These are phyloP conservation scores for Patella caerulea DNA, from an alignment of 2,888 invertebrate species.

Conservation along the genomic window DNA sequence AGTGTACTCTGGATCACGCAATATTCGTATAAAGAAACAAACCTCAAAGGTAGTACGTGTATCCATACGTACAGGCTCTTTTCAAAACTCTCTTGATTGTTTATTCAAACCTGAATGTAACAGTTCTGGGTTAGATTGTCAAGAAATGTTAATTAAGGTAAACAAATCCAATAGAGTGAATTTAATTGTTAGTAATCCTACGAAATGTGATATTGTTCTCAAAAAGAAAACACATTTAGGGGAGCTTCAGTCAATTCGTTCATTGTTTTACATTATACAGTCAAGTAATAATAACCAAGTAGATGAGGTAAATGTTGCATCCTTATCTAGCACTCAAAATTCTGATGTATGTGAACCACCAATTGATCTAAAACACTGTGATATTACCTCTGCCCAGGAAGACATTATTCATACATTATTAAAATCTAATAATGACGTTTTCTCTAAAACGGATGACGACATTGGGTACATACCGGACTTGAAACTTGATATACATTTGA, in stretches of 20 bases:
- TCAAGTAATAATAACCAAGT: not conserved
- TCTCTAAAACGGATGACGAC: slow-evolving; percentile 15
- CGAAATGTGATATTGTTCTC: not conserved
- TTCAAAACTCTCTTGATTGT: not conserved
- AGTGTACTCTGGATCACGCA: not conserved
- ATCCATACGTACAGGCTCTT: not conserved
- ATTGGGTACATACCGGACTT: slow-evolving; percentile 10
- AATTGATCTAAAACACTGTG: not conserved
- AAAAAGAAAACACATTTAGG: not conserved
- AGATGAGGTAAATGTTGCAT: not conserved
- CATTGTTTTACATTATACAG: not conserved
- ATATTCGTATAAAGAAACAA: not conserved
- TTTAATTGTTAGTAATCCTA: not conserved
- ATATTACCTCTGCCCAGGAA: not conserved
- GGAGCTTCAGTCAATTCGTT: not conserved
- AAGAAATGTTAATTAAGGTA: not conserved
- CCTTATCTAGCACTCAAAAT: no score
- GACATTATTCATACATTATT: not conserved
- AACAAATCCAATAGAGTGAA: not conserved
- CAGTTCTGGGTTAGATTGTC: not conserved
- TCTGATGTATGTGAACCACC: not conserved
- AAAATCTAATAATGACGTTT: not conserved
- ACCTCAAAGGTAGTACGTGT: not conserved
- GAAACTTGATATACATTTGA: slow-evolving; percentile 5
- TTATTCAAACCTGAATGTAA: not conserved